Percentiles rank a stretch among this genome's conserved stretches.
Conservation (phyloP, 2,113 vertebrate species). For the Ameiurus melas region DNA sequence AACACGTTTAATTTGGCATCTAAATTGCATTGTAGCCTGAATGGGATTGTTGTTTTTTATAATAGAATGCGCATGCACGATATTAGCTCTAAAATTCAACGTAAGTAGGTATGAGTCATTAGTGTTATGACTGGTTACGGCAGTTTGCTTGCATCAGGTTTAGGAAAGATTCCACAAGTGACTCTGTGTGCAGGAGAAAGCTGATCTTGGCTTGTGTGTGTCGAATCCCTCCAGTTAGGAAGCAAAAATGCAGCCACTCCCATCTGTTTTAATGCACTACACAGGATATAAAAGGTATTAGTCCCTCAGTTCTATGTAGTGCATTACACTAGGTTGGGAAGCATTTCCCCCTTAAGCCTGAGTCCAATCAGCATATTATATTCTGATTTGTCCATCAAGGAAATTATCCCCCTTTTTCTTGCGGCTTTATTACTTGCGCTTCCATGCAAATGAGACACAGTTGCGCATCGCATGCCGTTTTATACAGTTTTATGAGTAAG, state of each 20-base stretch:
- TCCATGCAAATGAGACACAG: slow-evolving; percentile 60
- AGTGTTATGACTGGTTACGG: neutral
- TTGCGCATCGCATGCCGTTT: slow-evolving; percentile 37
- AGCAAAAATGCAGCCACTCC: neutral
- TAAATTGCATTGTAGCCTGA: neutral
- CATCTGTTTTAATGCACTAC: neutral
- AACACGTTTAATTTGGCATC: neutral
- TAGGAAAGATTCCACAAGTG: neutral
- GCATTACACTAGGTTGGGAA: neutral
- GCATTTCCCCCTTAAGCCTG: neutral
- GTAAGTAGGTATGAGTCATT: slow-evolving; percentile 11
- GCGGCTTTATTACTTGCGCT: slow-evolving; percentile 55
- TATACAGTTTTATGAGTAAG: slow-evolving; percentile 51
- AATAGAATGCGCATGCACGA: neutral
- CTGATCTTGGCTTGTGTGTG: neutral
- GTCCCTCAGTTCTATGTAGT: neutral
- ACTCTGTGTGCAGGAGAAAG: neutral
- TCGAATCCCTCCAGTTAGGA: neutral
- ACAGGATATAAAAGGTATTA: neutral
- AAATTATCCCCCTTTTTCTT: slow-evolving; percentile 38
- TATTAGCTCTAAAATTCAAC: neutral
- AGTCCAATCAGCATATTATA: slow-evolving; percentile 5
- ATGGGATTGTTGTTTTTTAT: neutral
- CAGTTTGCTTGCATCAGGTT: neutral
- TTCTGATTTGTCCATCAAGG: slow-evolving; percentile 13